Evolutionary conservation across 2,888 invertebrate species (phyloP), one percentile per base, ranked within the genome.

Genomic region (Tenthredo notha): DNA sequence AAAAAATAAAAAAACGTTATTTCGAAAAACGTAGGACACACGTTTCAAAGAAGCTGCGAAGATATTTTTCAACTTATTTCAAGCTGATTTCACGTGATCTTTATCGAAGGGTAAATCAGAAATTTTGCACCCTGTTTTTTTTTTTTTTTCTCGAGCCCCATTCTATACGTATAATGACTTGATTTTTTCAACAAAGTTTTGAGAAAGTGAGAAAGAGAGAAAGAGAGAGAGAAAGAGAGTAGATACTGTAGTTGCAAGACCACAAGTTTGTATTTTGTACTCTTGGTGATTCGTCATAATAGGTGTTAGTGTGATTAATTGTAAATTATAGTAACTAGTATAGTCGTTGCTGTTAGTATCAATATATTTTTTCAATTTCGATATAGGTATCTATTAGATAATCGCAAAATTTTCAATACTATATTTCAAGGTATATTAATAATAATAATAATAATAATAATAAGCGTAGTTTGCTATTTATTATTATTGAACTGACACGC

Each of bases 321-420:
- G n/a, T n/a, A 54, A 54, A n/a, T 54, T n/a, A n/a, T 54, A 21
- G 25, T 25, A 21, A 12, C 25, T 61, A 61, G 9, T 61, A 25
- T 58, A 58, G 58, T 47, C 47, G 54, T 54, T 54, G n/a, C 7
- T 9, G 61, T 61, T 25, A 25, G 25, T 61, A 61, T 61, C 21
- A 12, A 61, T 61, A 61, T 61, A 61, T 61, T 61, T 61, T 61
- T 61, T 61, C 61, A 61, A 61, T 61, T 25, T 61, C 61, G 25
- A 61, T 25, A 12, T 61, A 61, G 12, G 25, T 61, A 61, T 58
- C 4, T 61, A 61, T 10, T 25, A 25, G n/a, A 1, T 54, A 54
- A n/a, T 54, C 54, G n/a, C n/a, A n/a, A 1, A n/a, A 54, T n/a
- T 54, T 54, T 1, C 6, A 54, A n/a, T n/a, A n/a, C n/a, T n/a